A percentile compares a stretch with the other conserved stretches of the same genome.
Conservation (phyloP, 2,888 invertebrate species). For the Noctua fimbriata region DNA sequence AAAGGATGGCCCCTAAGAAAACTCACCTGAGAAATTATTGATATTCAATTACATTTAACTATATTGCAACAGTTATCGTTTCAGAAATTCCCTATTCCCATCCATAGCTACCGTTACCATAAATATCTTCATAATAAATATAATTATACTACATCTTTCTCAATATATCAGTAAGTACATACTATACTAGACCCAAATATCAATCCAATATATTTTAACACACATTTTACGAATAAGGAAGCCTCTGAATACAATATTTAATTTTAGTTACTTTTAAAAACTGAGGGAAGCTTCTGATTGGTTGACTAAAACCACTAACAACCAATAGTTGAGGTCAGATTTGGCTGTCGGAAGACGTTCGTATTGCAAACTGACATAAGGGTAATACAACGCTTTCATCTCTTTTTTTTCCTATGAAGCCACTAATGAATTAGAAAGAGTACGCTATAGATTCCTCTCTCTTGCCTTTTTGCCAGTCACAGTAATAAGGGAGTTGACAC, state of each 20-base stretch:
- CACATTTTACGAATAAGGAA: slow-evolving; percentile 20
- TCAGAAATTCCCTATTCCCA: background rate
- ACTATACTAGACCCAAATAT: background rate
- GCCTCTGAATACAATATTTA: slow-evolving; percentile 12
- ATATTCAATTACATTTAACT: background rate
- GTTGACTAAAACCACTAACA: background rate
- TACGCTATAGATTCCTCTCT: background rate
- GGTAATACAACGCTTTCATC: background rate
- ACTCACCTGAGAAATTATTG: background rate
- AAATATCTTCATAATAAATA: slow-evolving; percentile 34
- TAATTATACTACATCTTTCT: slow-evolving; percentile 7
- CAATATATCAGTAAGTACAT: slow-evolving; percentile 4
- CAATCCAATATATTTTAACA: background rate
- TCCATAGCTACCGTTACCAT: background rate
- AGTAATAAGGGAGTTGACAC: too few species aligned
- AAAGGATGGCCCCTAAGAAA: background rate
- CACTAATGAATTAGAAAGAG: background rate
- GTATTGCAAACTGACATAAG: background rate
- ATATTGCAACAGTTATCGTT: background rate
- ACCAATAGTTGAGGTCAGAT: background rate
- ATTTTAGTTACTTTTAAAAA: background rate
- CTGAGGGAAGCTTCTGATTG: background rate
- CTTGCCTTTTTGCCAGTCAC: background rate
- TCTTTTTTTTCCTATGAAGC: background rate
- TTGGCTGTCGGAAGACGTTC: background rate